Base-by-base conservation (phyloP, 2,797 vertebrate genomes). In the Loris lydekkerianus region DNA sequence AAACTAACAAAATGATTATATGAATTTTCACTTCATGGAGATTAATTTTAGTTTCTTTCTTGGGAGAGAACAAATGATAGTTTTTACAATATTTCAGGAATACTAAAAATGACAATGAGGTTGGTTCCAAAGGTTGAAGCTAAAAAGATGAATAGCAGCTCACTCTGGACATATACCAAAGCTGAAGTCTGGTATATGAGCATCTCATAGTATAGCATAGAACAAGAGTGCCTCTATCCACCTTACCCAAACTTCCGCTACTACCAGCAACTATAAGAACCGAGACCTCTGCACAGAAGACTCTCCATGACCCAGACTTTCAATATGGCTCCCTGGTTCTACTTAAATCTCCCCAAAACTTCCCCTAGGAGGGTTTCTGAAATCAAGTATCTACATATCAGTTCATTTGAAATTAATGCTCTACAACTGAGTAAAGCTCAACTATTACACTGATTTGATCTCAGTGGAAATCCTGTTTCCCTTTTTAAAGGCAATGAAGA, bases 321-420 rank as follows among this genome's bases (percentile, higher is more conserved):
- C 31, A 15, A 21, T 60, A 81, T 63, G 46, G 18, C 34, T 43
- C 85, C 21, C 23, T 10, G 21, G 53, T 17, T 76, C 53, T n/a
- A 29, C 40, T 58, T 56, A 43, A 0, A 7, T 73, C 31, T 34
- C 31, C 31, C 60, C 21, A 49, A 40, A 67, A 85, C 73, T 70
- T 75, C 9, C 65, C n/a, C n/a, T 56, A 46, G 53, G 72, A 60
- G 31, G 29, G 75, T 72, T 84, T 80, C 25, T 83, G 72, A 65
- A 69, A 89, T 84, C 43, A 93, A 89, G 6, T 70, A 70, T 2
- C 40, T 67, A 56, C 23, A 80, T 11, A 43, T 91, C 67, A 70
- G 78, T 88, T 91, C 85, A 88, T 58, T 4, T 91, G 69, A 82
- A 91, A 93, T 60, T 80, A 80, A 60, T 53, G 91, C 46, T 89